A percentile compares a stretch with the other conserved stretches of the same genome.
Conservation (phyloP, 2,888 invertebrate species). For the Agrotis puta region DNA sequence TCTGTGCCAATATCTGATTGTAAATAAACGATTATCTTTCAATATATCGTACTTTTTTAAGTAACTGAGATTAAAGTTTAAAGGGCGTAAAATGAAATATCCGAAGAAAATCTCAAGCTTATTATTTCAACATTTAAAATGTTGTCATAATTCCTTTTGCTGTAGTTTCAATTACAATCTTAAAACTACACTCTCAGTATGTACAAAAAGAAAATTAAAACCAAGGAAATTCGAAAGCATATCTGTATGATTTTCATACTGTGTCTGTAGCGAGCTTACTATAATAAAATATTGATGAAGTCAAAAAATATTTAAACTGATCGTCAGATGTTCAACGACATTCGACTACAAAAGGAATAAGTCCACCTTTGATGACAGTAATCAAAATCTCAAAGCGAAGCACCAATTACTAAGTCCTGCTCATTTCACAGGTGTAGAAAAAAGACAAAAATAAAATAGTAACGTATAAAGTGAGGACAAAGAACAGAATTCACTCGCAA, state of each 20-base stretch:
- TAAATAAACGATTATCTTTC: too few species aligned
- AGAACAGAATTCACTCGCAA: conserved; percentile 14
- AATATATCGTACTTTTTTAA: too few species aligned
- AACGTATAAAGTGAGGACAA: conserved; percentile 27
- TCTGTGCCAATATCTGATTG: too few species aligned
- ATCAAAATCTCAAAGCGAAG: background rate
- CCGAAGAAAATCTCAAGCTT: background rate
- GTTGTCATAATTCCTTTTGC: background rate
- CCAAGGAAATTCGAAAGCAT: background rate
- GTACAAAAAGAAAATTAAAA: background rate
- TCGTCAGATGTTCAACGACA: background rate
- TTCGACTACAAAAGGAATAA: too few species aligned
- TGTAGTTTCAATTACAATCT: background rate
- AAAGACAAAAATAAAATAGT: conserved; percentile 7
- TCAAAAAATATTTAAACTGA: background rate
- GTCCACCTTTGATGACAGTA: too few species aligned
- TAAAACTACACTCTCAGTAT: background rate
- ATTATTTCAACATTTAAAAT: background rate
- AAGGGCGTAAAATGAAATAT: background rate
- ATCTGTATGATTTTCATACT: too few species aligned
- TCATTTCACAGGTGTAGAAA: background rate
- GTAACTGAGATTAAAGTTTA: background rate
- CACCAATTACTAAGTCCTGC: background rate
- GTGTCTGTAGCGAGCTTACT: too few species aligned
- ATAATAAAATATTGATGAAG: background rate